Evolutionary conservation across 1,140 invertebrate genomes (phyloP), one percentile per base, ranked within the genome.

Genomic region (Diachasma alloeum): DNA sequence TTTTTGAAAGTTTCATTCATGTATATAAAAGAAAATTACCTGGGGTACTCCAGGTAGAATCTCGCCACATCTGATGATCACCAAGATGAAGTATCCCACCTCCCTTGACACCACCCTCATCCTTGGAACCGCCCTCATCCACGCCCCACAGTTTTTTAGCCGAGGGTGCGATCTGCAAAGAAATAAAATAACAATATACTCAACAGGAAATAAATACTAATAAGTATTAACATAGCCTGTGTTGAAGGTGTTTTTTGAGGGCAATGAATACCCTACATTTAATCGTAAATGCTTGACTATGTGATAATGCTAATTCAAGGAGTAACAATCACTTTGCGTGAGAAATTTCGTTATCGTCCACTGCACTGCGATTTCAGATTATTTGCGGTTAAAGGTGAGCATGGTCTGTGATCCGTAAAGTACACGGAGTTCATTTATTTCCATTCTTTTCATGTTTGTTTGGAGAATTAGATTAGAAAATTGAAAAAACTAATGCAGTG

Each of bases 141-240:
- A 95, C 93, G 81, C 95, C 95, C 95, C 95, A 96, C 87, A 96
- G 90, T 87, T 95, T 96, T 92, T 95, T 96, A 90, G 94, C 93
- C 90, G 93, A 93, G 81, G 94, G 95, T 91, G 94, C 95, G 92
- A 95, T 95, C 94, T 95, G 91, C 77, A 92, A 94, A 69, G 82
- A 87, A 80, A 84, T 77, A 77, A 84, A 84, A 80, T 77, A 8
- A 63, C 26, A 72, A n/a, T 72, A 26, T 63, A 11, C 19, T 24
- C 11, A 63, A 63, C 19, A 26, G 0, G 24, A 22, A 31, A 26
- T 63, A 63, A 63, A 26, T 11, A 10, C 59, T 67, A 46, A 46
- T 42, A 24, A 44, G 17, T 17, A 53, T 19, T 15, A 53, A 53
- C 6, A 17, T 19, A n/a, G 15, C 17, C n/a, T 2, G 15, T 15